Percentiles rank a stretch among this genome's conserved stretches.
These are phyloP conservation scores for Cherax quadricarinatus DNA, from an alignment of 1,140 invertebrate genomes.

Conservation along the genomic window DNA sequence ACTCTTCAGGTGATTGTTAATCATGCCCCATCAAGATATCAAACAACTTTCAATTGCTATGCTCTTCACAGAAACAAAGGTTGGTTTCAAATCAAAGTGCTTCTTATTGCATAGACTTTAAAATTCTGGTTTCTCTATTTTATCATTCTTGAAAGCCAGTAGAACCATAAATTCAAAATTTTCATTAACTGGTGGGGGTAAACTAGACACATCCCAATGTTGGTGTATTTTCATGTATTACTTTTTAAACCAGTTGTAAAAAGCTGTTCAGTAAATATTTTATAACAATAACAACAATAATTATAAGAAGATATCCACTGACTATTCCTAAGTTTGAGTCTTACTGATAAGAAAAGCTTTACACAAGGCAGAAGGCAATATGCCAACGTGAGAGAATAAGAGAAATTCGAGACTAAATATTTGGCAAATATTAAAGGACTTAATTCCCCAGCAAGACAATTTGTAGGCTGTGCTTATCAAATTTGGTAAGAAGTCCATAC, in stretches of 20 bases:
- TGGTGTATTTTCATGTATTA: not conserved
- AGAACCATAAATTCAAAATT: not conserved
- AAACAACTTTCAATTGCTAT: conserved; percentile 1
- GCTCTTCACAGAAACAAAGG: not conserved
- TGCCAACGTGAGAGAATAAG: not conserved
- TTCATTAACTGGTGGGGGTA: not conserved
- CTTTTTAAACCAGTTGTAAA: not conserved
- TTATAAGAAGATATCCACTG: not conserved
- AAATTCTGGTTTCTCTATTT: not conserved
- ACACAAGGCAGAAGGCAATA: conserved; percentile 4
- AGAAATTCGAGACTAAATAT: conserved; percentile 34
- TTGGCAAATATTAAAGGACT: conserved; percentile 58
- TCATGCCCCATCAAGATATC: not conserved
- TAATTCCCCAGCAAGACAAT: conserved; percentile 27
- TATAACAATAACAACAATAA: not conserved
- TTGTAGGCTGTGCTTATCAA: conserved; percentile 30
- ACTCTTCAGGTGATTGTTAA: not conserved
- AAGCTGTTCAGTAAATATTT: not conserved
- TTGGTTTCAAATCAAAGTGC: not conserved
- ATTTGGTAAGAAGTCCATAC: conserved; percentile 8
- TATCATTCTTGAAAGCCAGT: not conserved
- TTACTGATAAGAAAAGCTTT: conserved; percentile 7
- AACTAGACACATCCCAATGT: not conserved
- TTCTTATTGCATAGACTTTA: not conserved
- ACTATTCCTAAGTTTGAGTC: not conserved